These are phyloP conservation scores for Dipodomys ordii DNA, from an alignment of 2,113 vertebrate species.

Conservation along the genomic window DNA sequence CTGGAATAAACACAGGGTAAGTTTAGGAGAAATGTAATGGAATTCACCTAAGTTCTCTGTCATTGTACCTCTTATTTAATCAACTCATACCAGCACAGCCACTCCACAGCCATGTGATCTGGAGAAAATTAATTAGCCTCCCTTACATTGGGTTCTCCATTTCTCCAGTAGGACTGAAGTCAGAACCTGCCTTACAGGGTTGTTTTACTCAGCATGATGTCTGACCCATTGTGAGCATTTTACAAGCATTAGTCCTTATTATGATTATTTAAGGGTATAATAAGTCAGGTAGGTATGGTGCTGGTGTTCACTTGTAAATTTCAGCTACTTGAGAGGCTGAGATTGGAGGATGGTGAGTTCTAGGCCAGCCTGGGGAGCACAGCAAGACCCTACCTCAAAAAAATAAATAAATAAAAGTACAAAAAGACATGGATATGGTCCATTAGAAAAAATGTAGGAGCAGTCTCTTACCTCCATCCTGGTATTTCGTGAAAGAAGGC, in stretches of 20 bases:
- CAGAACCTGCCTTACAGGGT: background rate
- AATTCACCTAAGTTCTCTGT: background rate
- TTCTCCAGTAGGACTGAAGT: background rate
- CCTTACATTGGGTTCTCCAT: background rate
- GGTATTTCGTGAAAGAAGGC: too few species aligned
- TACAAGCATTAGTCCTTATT: background rate
- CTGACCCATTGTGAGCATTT: background rate
- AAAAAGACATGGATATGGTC: background rate
- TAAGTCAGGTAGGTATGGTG: background rate
- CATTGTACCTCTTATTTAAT: background rate
- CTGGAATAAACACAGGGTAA: background rate
- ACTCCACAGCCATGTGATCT: background rate
- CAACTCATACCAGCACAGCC: background rate
- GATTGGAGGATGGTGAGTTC: background rate
- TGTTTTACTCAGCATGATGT: background rate
- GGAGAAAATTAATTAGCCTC: background rate
- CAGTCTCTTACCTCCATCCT: too few species aligned
- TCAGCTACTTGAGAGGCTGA: background rate
- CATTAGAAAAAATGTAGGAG: background rate
- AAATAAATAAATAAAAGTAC: background rate
- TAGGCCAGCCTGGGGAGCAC: background rate
- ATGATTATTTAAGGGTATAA: slow-evolving; percentile 21
- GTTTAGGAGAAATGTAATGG: background rate
- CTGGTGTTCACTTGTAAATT: background rate
- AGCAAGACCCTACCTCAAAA: background rate